A percentile compares a stretch with the other conserved stretches of the same genome.
phyloP scores from a whole-genome alignment of 1,140 invertebrate genomes.

The Dolichoris vasculosae region DNA sequence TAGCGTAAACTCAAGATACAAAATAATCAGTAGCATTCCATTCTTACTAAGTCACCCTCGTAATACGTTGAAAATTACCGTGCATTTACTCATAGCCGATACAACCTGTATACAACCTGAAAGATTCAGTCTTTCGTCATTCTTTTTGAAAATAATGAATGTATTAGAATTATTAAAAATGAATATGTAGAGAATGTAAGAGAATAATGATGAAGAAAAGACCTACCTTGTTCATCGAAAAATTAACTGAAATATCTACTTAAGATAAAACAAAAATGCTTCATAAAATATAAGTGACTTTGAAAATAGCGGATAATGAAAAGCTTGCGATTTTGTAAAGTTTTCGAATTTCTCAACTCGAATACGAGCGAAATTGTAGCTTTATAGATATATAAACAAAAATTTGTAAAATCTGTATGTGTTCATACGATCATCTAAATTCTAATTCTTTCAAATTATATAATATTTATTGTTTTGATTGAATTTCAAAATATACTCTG shows the following conservation, averaged over 20 bases:
- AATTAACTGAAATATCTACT: too few species aligned
- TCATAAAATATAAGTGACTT: background rate
- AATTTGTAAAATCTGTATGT: background rate
- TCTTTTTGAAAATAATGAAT: background rate
- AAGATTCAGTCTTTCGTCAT: conserved; percentile 43
- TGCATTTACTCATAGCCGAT: conserved; percentile 32
- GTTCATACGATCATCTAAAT: background rate
- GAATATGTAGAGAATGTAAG: too few species aligned
- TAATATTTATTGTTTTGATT: too few species aligned
- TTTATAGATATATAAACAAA: background rate
- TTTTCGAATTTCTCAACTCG: background rate
- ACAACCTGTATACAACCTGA: background rate
- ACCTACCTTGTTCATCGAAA: background rate
- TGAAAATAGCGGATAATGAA: background rate
- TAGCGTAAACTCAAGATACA: conserved; percentile 30
- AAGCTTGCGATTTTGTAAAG: background rate
- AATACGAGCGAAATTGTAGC: background rate
- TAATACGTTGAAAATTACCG: background rate
- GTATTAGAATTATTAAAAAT: too few species aligned
- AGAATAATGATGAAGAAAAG: background rate
- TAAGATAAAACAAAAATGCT: too few species aligned
- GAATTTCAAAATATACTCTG: too few species aligned
- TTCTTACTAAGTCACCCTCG: conserved; percentile 13
- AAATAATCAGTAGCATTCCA: conserved; percentile 46
- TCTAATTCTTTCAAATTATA: too few species aligned